Evolutionary conservation across 2,113 vertebrate genomes (phyloP).

Genomic region (Thermophis baileyi): DNA sequence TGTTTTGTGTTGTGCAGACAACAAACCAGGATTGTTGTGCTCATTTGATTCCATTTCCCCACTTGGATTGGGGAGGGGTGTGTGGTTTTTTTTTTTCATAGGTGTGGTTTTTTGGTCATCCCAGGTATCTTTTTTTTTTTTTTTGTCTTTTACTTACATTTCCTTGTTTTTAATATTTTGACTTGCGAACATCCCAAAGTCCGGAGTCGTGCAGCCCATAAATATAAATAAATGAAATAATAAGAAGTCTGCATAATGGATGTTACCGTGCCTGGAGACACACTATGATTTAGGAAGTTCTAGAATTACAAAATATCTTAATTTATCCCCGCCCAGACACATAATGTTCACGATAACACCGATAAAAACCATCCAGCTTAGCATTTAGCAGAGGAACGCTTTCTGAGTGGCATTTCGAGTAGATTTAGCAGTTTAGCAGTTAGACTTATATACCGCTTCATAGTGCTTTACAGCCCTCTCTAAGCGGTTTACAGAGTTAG

Average conservation of each 20-base stretch:
- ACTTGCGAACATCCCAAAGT: neutral
- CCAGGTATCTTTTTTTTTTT: neutral
- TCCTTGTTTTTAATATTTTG: neutral
- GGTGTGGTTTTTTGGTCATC: neutral
- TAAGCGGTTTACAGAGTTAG: no score
- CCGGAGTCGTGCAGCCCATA: neutral
- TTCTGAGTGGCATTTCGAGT: neutral
- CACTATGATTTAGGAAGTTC: neutral
- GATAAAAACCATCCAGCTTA: neutral
- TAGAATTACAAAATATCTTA: neutral
- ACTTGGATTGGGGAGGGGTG: neutral
- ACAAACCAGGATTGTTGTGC: neutral
- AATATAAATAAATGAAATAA: neutral
- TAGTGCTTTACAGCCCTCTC: no score
- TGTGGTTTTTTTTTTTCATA: neutral
- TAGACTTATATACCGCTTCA: no score
- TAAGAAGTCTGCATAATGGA: neutral
- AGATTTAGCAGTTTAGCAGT: no score
- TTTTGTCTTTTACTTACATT: neutral
- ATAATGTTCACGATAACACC: neutral
- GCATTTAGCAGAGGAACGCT: neutral
- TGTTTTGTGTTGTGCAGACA: neutral
- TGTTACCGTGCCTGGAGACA: neutral
- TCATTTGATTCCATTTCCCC: neutral
- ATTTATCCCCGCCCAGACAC: neutral